Evolutionary conservation across 2,888 invertebrate genomes (phyloP), one percentile per base, ranked within the genome.

Genomic region (Choreutis nemorana): DNA sequence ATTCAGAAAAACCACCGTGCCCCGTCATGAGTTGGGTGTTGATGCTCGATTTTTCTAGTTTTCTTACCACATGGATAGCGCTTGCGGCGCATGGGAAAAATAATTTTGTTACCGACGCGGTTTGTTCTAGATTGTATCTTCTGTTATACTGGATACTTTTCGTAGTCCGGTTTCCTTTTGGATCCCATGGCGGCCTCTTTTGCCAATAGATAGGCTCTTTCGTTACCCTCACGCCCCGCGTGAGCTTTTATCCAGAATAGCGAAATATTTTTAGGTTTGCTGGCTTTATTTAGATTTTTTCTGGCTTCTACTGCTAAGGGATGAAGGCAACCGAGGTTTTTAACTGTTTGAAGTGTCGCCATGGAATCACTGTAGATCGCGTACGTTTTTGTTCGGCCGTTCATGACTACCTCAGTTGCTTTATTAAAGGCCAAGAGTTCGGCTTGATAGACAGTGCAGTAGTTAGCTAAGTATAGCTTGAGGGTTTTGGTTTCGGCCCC

Each of bases 1-100:
- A 29, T 16, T 14, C 16, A 9, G 24, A n/a, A 7, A 16, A 23
- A 12, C 29, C 29, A 7, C 24, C 29, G n/a, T 29, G 29, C 6
- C 29, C 29, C 6, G 23, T 29, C 9, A 14, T 7, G 3, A n/a
- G n/a, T n/a, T n/a, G n/a, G n/a, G n/a, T n/a, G n/a, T n/a, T n/a
- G n/a, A n/a, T n/a, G n/a, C n/a, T 12, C 2, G 3, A 23, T 12
- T 3, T 12, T 1, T 9, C 12, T 24, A 16, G 23, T 10, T 3
- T 23, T 18, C 9, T 10, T 10, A n/a, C n/a, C n/a, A n/a, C n/a
- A n/a, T n/a, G n/a, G n/a, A n/a, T n/a, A n/a, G n/a, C n/a, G n/a
- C n/a, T n/a, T n/a, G n/a, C n/a, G n/a, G n/a, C n/a, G n/a, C n/a
- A n/a, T n/a, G n/a, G n/a, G n/a, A n/a, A n/a, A 18, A 18, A 18